Evolutionary conservation across 2,888 invertebrate species (phyloP), one percentile per base, ranked within the genome.

Genomic region (Acleris sparsana): DNA sequence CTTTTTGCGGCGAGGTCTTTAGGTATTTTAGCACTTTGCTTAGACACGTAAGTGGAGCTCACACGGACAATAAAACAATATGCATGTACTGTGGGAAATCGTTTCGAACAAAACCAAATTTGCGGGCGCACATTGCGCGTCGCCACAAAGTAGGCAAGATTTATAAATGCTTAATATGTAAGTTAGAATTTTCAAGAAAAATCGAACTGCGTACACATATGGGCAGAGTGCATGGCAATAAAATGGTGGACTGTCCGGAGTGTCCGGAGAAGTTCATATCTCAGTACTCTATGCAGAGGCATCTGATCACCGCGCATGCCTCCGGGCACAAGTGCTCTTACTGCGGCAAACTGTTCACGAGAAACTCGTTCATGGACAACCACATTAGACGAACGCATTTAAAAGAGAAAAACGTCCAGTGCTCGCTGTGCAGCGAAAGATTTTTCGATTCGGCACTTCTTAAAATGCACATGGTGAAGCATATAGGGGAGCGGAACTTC

Each of bases 401-500:
- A 13, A 86, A 88, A 66, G 90, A 90, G 70, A 89, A 84, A 62
- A 89, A 87, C 63, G 84, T 85, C 0, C 79, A 86, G 63, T 89
- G 89, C 53, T 72, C 82, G 0, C 70, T 86, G 1, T 89, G 90
- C 65, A 79, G 75, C 4, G 83, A 87, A 53, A 79, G 72, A 49
- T 89, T 89, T 55, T 89, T 89, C 68, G 86, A 89, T 52, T 69
- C 73, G 1, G 80, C 80, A 20, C 77, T 85, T 4, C 68, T 91
- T 46, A 89, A 82, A 70, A 80, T 78, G 70, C 94, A 94, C 63
- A 89, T 91, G 82, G 85, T 89, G 9, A 88, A 87, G 62, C 94
- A 94, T 72, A 84, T 87, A 5, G 92, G 92, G 1, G 93, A 93
- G 18, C 86, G 89, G 5, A 89, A 89, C 33, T 93, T 93, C 66